phyloP scores from a whole-genome alignment of 2,113 vertebrate genomes.

The Redunca redunca region DNA sequence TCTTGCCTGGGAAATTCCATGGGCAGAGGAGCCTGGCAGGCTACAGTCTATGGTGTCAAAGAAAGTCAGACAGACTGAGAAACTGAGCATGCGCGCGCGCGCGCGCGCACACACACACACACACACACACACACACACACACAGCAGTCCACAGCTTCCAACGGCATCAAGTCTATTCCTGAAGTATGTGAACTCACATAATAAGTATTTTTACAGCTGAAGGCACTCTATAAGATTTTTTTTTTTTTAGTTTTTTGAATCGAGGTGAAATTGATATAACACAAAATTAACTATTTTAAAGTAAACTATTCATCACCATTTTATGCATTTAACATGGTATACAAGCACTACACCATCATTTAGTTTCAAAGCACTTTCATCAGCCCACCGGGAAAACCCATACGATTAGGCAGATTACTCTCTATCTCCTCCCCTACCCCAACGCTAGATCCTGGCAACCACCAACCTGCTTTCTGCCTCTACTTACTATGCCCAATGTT shows the following conservation, averaged over 20 bases:
- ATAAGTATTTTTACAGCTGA: not conserved
- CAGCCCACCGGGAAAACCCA: not conserved
- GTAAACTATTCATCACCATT: not conserved
- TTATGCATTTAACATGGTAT: not conserved
- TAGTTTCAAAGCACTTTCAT: not conserved
- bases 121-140: not conserved
- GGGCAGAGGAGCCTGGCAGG: not conserved
- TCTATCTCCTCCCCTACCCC: fast-evolving
- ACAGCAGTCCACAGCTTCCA: not conserved
- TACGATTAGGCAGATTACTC: not conserved
- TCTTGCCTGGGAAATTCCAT: not conserved
- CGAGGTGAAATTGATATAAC: not conserved
- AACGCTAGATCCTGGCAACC: not conserved
- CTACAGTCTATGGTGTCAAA: not conserved
- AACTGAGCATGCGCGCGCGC: too few species aligned
- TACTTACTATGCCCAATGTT: not conserved
- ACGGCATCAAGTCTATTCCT: not conserved
- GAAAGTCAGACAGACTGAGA: not conserved
- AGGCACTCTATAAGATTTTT: not conserved
- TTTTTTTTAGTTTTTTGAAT: not conserved
- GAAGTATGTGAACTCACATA: not conserved
- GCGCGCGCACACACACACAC: too few species aligned
- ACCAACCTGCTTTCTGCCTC: not conserved
- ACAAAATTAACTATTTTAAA: not conserved
- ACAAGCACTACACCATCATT: fast-evolving